phyloP scores from a whole-genome alignment of 2,113 vertebrate species.

The Phyllostomus hastatus region DNA sequence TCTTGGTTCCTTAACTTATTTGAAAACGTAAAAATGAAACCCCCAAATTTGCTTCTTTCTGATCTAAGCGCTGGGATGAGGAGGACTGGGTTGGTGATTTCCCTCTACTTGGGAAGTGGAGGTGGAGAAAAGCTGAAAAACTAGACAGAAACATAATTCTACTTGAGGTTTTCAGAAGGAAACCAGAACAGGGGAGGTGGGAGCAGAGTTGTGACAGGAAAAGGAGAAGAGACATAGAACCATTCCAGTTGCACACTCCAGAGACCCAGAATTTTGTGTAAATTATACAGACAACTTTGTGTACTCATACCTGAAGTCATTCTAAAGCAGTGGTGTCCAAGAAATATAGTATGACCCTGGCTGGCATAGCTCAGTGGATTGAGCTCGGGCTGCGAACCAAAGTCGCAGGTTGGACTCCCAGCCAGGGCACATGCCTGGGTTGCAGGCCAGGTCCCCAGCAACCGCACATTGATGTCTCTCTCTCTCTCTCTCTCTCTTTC shows the following conservation, averaged over 20 bases:
- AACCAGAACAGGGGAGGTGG: not conserved
- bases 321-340: not conserved
- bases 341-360: not conserved
- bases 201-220: not conserved
- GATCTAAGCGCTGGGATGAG: not conserved
- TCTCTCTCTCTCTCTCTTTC: no score
- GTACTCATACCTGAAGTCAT: not conserved
- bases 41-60: not conserved
- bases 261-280: not conserved
- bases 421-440: no score
- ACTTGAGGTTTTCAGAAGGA: not conserved
- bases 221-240: not conserved
- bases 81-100: not conserved
- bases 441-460: no score
- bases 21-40: not conserved
- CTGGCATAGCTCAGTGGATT: no score
- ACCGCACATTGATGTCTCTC: no score
- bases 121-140: not conserved
- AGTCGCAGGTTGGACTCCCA: no score
- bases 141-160: not conserved
- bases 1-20: not conserved
- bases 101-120: not conserved
- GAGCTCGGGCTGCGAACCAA: no score
- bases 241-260: not conserved
- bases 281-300: not conserved